phyloP scores from a whole-genome alignment of 2,113 vertebrate genomes.

The Atlantisia rogersi region DNA sequence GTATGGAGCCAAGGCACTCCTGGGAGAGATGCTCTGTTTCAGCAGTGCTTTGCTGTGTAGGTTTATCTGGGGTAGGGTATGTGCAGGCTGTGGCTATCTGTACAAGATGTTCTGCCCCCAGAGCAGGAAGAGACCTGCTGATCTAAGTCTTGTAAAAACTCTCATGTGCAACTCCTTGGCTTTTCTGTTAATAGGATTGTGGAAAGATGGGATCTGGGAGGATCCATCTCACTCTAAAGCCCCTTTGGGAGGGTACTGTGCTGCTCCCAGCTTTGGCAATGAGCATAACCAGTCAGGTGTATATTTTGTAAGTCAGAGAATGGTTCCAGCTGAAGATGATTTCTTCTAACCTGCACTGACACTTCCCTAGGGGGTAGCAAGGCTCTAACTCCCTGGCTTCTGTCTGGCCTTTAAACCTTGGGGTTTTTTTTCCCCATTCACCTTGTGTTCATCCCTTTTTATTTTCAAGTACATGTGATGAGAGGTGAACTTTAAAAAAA shows the following conservation, averaged over 20 bases:
- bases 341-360: not conserved
- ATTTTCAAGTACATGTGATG: not conserved
- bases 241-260: not conserved
- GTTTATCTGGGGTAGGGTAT: not conserved
- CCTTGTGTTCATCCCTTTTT: not conserved
- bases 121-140: not conserved
- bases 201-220: not conserved
- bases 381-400: not conserved
- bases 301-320: not conserved
- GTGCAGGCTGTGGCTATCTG: not conserved
- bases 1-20: not conserved
- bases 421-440: not conserved
- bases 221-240: not conserved
- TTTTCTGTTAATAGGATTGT: not conserved
- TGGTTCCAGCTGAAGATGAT: not conserved
- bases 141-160: not conserved
- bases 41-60: not conserved
- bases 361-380: not conserved
- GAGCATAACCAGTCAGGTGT: rapidly evolving
- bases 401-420: not conserved
- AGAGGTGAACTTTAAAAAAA: not conserved
- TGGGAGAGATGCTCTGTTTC: not conserved
- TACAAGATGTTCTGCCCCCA: not conserved
- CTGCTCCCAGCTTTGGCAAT: not conserved
- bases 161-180: not conserved